phyloP scores from a whole-genome alignment of 2,888 invertebrate species.

The Cataglyphis livida region DNA sequence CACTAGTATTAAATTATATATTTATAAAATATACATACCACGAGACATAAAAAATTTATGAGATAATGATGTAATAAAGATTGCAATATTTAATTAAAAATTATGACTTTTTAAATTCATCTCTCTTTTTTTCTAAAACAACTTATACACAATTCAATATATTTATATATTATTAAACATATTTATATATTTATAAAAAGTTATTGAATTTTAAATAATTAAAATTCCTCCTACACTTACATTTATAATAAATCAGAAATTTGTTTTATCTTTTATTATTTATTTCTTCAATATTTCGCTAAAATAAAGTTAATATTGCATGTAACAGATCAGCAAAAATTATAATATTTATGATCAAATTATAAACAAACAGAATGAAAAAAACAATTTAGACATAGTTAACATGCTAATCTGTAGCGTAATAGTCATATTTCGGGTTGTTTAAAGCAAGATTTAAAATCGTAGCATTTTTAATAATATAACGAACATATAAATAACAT shows the following conservation, averaged over 20 bases:
- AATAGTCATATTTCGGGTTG: slow-evolving; percentile 8
- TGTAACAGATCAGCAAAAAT: not conserved
- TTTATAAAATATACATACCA: not conserved
- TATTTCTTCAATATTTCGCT: not conserved
- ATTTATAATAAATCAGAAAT: not conserved
- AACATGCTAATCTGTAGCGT: not conserved
- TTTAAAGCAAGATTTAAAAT: slow-evolving; percentile 37
- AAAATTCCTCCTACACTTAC: not conserved
- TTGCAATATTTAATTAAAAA: not conserved
- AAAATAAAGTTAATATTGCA: not conserved
- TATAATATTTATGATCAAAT: not conserved
- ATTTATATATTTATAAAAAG: not conserved
- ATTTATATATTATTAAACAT: not conserved
- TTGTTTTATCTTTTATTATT: not conserved
- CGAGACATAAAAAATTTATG: not conserved
- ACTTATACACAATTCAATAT: not conserved
- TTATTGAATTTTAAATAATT: not conserved
- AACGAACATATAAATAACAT: slow-evolving; percentile 23
- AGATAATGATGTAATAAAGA: not conserved
- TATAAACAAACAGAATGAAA: slow-evolving; percentile 1
- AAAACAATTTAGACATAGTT: not conserved
- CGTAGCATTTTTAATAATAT: slow-evolving; percentile 31
- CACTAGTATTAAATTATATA: not conserved
- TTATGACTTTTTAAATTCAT: not conserved
- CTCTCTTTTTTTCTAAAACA: not conserved